A percentile compares a stretch with the other conserved stretches of the same genome.
phyloP scores from a whole-genome alignment of 2,113 vertebrate species.

The Trogon surrucura region DNA sequence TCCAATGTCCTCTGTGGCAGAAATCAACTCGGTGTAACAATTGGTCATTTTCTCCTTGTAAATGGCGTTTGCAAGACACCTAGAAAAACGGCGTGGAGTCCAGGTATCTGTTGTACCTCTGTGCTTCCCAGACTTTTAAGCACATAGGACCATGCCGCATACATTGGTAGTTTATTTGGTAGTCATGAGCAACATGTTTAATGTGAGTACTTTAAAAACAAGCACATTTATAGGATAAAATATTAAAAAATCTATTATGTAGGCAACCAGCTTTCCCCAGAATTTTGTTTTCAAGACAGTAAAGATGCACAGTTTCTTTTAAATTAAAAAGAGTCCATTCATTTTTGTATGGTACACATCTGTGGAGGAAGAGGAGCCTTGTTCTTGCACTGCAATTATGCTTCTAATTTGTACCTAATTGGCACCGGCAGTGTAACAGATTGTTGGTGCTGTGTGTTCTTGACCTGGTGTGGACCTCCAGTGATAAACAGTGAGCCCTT shows the following conservation, averaged over 20 bases:
- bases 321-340: background rate
- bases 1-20: background rate
- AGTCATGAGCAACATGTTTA: background rate
- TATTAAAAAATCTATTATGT: background rate
- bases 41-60: background rate
- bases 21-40: background rate
- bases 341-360: background rate
- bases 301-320: background rate
- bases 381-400: background rate
- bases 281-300: background rate
- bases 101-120: background rate
- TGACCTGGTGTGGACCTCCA: background rate
- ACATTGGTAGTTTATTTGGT: background rate
- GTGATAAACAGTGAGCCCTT: background rate
- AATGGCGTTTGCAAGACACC: background rate
- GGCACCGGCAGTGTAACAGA: conserved; percentile 26
- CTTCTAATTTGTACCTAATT: conserved; percentile 46
- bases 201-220: background rate
- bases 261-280: background rate
- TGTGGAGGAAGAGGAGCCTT: conserved; percentile 8
- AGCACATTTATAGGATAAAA: background rate
- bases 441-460: background rate
- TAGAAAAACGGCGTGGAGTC: background rate
- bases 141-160: background rate
- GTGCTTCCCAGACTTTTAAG: background rate